phyloP scores from a whole-genome alignment of 2,113 vertebrate species.

The Echinops telfairi region DNA sequence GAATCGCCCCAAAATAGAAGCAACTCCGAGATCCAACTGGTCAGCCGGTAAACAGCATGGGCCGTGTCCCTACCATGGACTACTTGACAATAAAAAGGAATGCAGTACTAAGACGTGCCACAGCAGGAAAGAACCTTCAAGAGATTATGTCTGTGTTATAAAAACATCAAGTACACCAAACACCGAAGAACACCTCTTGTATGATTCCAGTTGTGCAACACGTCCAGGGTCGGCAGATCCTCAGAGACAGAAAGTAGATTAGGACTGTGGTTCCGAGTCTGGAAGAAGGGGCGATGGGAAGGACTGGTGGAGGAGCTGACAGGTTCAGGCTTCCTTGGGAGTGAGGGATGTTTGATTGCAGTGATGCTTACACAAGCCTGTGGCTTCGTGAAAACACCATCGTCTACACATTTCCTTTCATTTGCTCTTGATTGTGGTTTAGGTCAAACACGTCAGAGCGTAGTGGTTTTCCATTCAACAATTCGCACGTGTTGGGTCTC shows the following conservation, averaged over 20 bases:
- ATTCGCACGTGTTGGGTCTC: too few species aligned
- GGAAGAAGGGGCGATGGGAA: neutral
- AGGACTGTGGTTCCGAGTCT: too few species aligned
- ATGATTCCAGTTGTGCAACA: accelerated
- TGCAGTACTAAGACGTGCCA: accelerated
- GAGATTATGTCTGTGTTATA: neutral
- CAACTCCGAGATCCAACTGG: neutral
- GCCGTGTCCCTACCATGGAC: neutral
- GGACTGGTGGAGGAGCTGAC: neutral
- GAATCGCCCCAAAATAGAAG: too few species aligned
- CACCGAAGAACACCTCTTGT: neutral
- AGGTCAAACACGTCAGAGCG: too few species aligned
- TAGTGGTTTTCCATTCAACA: too few species aligned
- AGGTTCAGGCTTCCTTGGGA: neutral
- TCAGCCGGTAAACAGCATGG: neutral
- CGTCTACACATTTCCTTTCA: too few species aligned
- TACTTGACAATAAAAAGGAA: neutral
- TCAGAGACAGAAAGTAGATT: neutral
- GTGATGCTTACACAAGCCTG: neutral
- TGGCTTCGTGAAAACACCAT: neutral
- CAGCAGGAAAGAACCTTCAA: neutral
- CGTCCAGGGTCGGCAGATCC: neutral
- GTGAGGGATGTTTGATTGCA: neutral
- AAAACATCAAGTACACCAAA: neutral
- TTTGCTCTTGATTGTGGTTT: too few species aligned